Percentiles rank a stretch among this genome's conserved stretches.
phyloP scores from a whole-genome alignment of 2,888 invertebrate genomes.

The Melanotus villosus region DNA sequence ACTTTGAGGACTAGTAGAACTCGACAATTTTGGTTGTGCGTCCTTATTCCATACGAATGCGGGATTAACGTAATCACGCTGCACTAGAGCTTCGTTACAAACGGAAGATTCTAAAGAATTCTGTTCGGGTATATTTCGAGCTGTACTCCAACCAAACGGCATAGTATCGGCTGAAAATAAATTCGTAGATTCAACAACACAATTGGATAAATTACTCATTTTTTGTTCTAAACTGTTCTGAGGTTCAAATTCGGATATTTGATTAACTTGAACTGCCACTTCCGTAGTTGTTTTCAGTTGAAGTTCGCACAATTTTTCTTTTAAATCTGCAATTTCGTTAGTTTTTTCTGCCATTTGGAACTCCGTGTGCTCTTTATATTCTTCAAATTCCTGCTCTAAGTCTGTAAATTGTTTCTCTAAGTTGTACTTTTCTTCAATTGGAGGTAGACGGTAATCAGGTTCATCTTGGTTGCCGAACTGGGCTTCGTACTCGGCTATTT shows the following conservation, averaged over 20 bases:
- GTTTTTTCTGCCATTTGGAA: conserved; percentile 72
- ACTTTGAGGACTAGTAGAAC: conserved; percentile 31
- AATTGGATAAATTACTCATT: conserved; percentile 62
- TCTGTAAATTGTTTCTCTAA: conserved; percentile 81
- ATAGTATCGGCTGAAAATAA: conserved; percentile 62
- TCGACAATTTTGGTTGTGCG: conserved; percentile 34
- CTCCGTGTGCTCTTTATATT: conserved; percentile 71
- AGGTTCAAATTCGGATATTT: conserved; percentile 51
- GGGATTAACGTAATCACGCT: conserved; percentile 46
- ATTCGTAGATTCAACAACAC: conserved; percentile 63
- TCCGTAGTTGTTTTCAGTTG: conserved; percentile 56
- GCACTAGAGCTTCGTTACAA: not conserved
- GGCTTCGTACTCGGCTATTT: conserved; percentile 87
- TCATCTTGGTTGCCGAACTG: conserved; percentile 73
- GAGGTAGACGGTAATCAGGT: conserved; percentile 74
- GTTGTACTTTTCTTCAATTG: conserved; percentile 83
- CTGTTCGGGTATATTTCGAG: conserved; percentile 12
- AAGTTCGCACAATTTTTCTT: conserved; percentile 68
- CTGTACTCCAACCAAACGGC: conserved; percentile 54
- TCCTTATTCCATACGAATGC: conserved; percentile 53
- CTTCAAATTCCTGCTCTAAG: conserved; percentile 79
- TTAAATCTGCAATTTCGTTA: conserved; percentile 71
- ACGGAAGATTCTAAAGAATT: conserved; percentile 41
- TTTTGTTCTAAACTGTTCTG: conserved; percentile 54
- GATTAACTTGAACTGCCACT: conserved; percentile 44